phyloP scores from a whole-genome alignment of 1,140 invertebrate species.

The Aphelenchoides fujianensis region DNA sequence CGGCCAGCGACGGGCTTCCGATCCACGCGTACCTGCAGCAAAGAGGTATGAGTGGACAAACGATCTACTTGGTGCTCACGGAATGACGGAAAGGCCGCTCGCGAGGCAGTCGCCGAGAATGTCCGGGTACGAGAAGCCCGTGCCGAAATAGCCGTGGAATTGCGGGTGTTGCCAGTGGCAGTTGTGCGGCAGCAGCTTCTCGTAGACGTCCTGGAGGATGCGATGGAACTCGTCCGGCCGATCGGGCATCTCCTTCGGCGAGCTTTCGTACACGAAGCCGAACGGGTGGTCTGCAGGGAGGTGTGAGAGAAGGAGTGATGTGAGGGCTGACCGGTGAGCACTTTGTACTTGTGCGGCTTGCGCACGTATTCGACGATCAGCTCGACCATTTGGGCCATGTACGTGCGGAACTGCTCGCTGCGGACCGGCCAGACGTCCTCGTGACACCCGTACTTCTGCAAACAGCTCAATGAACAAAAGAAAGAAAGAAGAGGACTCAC shows the following conservation, averaged over 20 bases:
- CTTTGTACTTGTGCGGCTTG: constrained; percentile 9
- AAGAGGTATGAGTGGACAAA: too few relatives aligned
- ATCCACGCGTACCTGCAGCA: too few relatives aligned
- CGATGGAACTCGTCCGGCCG: background rate
- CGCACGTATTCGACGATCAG: constrained; percentile 18
- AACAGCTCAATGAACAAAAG: background rate
- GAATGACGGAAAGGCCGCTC: background rate
- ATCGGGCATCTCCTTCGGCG: background rate
- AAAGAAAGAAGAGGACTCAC: background rate
- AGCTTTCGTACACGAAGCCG: constrained; percentile 15
- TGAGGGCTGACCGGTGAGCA: background rate
- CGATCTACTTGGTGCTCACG: too few relatives aligned
- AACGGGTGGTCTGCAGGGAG: background rate
- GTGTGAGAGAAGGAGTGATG: background rate
- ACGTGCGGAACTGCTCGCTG: background rate
- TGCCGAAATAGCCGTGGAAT: constrained; percentile 8
- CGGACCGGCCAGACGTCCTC: background rate
- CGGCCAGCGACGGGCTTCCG: background rate
- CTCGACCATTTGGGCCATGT: constrained; percentile 13
- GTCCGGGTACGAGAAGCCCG: constrained; percentile 14
- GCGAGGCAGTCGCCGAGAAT: background rate
- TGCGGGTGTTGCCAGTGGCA: constrained; percentile 23
- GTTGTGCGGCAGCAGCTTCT: background rate
- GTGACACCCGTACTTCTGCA: constrained; percentile 11
- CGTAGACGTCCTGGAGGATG: background rate